These are phyloP conservation scores for Nysson spinosus DNA, from an alignment of 2,888 invertebrate species.

Conservation along the genomic window DNA sequence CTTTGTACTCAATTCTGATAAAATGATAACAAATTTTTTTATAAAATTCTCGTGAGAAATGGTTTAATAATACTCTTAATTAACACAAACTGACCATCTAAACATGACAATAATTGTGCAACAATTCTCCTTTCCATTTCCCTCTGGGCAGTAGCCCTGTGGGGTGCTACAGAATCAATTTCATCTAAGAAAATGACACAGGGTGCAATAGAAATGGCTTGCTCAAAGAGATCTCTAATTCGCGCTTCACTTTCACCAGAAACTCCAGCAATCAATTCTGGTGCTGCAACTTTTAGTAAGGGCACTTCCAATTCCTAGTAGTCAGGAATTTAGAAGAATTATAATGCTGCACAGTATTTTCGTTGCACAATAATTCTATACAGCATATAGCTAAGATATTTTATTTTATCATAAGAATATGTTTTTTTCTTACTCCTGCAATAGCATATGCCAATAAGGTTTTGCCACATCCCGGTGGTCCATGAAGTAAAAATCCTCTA, in stretches of 20 bases:
- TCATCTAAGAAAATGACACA: conserved; percentile 97
- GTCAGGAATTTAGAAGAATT: too few species aligned
- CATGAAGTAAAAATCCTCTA: conserved; percentile 94
- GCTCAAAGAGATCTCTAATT: conserved; percentile 93
- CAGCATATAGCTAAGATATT: neutral
- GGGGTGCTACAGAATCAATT: conserved; percentile 96
- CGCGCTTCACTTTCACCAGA: conserved; percentile 97
- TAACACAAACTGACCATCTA: conserved; percentile 84
- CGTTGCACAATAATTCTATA: conserved; percentile 35
- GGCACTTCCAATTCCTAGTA: conserved; percentile 91
- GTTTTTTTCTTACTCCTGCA: conserved; percentile 85
- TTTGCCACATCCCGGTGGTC: conserved; percentile 97
- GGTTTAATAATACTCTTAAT: neutral
- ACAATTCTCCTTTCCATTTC: conserved; percentile 98
- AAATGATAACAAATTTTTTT: neutral
- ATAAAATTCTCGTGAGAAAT: neutral
- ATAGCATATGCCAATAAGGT: conserved; percentile 89
- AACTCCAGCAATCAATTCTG: conserved; percentile 95
- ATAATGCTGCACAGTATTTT: too few species aligned
- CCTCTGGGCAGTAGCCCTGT: conserved; percentile 92
- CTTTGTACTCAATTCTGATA: conserved; percentile 72
- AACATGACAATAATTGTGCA: conserved; percentile 91
- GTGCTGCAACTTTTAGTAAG: conserved; percentile 91
- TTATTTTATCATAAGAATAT: neutral
- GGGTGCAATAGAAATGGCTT: conserved; percentile 86